A percentile compares a stretch with the other conserved stretches of the same genome.
These are phyloP conservation scores for Allygus modestus DNA, from an alignment of 2,888 invertebrate genomes.

Conservation along the genomic window DNA sequence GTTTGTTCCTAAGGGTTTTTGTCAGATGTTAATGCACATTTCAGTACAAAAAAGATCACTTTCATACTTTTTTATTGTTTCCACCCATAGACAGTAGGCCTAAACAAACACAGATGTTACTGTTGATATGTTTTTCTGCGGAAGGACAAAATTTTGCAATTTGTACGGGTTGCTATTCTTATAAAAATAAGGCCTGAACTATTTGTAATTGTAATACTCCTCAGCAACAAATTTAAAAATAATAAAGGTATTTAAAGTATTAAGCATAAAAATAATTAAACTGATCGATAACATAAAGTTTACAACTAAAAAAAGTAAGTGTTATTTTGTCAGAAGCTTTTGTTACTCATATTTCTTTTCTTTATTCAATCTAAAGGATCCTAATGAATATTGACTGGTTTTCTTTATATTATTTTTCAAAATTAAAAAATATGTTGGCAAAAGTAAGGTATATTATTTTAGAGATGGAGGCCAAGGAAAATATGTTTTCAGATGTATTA, in stretches of 20 bases:
- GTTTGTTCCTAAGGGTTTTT: constrained; percentile 23
- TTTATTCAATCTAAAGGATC: too few relatives aligned
- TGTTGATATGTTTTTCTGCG: neutral
- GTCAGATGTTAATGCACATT: constrained; percentile 8
- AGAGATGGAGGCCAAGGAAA: too few relatives aligned
- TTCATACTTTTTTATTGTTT: constrained; percentile 34
- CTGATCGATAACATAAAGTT: too few relatives aligned
- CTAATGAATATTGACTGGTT: too few relatives aligned
- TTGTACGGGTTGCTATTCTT: neutral
- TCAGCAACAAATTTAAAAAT: neutral
- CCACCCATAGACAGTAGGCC: constrained; percentile 12
- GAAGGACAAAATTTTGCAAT: neutral
- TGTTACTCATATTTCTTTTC: too few relatives aligned
- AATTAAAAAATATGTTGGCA: too few relatives aligned
- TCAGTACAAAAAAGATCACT: constrained; percentile 26
- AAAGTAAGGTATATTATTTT: too few relatives aligned
- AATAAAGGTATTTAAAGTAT: too few relatives aligned
- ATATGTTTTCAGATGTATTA: neutral
- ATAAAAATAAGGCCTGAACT: neutral
- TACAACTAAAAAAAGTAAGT: too few relatives aligned
- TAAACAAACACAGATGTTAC: constrained; percentile 4
- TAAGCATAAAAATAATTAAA: too few relatives aligned
- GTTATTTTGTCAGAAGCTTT: too few relatives aligned
- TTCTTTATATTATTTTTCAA: too few relatives aligned
- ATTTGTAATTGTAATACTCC: neutral